These are phyloP conservation scores for Sorex araneus DNA, from an alignment of 2,113 vertebrate species.

Conservation along the genomic window DNA sequence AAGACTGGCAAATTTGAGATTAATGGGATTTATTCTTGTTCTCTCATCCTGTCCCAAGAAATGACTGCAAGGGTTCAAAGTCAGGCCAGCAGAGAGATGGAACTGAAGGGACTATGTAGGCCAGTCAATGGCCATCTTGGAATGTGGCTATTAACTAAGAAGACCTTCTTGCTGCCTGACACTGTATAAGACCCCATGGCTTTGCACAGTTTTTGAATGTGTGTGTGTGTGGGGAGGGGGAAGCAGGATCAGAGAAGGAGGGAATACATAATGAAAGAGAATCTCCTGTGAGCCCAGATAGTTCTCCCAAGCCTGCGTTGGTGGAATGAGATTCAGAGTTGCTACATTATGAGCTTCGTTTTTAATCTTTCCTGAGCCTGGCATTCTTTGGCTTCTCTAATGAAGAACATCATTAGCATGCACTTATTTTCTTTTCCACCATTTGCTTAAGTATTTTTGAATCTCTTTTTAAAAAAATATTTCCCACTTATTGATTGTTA, in stretches of 20 bases:
- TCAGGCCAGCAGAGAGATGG: fast-evolving
- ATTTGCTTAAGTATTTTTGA: background rate
- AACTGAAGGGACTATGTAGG: background rate
- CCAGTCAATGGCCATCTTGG: background rate
- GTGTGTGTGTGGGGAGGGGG: no score
- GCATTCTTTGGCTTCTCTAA: background rate
- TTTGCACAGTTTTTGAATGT: background rate
- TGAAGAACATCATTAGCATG: background rate
- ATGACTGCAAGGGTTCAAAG: background rate
- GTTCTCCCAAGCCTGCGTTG: background rate
- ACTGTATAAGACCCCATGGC: background rate
- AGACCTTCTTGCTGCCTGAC: background rate
- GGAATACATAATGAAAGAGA: background rate
- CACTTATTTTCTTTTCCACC: background rate
- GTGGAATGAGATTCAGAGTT: background rate
- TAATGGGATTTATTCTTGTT: background rate
- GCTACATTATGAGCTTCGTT: background rate
- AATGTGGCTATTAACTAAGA: background rate
- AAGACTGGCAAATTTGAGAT: background rate
- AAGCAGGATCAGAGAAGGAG: background rate
- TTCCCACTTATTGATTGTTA: background rate
- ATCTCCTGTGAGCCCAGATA: background rate
- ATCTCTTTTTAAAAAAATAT: slow-evolving; percentile 11
- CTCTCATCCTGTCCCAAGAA: background rate
- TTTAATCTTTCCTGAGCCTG: background rate